Conservation (phyloP, 1,140 invertebrate genomes). For the Drosophila rufa region DNA sequence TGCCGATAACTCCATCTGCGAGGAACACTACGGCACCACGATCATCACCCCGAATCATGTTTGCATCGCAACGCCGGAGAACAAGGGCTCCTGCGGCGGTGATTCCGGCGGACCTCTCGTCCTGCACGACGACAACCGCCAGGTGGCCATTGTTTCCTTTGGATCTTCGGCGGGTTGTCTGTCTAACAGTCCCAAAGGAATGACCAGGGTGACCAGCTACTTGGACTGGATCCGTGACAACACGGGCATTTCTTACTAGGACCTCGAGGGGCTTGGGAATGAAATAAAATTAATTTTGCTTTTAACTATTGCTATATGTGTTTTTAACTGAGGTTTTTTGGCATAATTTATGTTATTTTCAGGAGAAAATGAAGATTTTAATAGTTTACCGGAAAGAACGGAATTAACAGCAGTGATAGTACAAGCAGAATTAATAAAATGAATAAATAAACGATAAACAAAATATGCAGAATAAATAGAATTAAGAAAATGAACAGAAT, state of each 20-base stretch:
- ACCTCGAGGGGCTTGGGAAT: background rate
- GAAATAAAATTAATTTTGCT: background rate
- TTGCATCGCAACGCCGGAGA: conserved; percentile 51
- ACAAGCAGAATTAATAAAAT: no score
- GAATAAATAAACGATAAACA: no score
- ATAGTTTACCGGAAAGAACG: no score
- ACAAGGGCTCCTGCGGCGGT: conserved; percentile 76
- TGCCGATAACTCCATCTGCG: conserved; percentile 30
- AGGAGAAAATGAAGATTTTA: no score
- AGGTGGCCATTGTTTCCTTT: conserved; percentile 85
- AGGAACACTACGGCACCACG: conserved; percentile 25
- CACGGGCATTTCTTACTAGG: conserved; percentile 47
- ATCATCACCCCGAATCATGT: conserved; percentile 48
- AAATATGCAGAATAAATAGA: no score
- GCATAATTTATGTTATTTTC: background rate
- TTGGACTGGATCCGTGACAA: conserved; percentile 85
- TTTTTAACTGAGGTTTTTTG: background rate
- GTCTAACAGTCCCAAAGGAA: conserved; percentile 85
- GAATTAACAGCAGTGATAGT: no score
- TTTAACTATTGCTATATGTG: background rate
- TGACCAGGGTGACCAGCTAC: conserved; percentile 86
- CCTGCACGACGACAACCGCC: conserved; percentile 76
- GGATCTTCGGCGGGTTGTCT: conserved; percentile 46
- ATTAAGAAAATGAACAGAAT: no score
- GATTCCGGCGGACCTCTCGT: conserved; percentile 86